Evolutionary conservation across 2,113 vertebrate species (phyloP).

Genomic region (Stegostoma tigrinum): DNA sequence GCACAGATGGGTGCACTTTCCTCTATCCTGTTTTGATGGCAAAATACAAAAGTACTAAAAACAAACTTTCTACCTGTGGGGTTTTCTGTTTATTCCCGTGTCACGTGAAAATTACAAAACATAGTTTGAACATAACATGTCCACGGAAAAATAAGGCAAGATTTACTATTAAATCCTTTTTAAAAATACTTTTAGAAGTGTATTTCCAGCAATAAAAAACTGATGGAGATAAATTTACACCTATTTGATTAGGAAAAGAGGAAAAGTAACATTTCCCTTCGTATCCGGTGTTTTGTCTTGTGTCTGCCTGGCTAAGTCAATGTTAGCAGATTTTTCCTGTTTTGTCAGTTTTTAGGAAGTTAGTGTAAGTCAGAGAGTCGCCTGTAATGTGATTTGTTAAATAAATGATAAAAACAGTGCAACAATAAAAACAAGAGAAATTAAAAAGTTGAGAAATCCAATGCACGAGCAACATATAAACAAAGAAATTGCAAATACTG

Average conservation of each 20-base stretch:
- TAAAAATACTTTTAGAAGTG: neutral
- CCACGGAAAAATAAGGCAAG: neutral
- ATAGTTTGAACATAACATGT: neutral
- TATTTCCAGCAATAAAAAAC: neutral
- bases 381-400: conserved; percentile 8
- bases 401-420: neutral
- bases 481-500: neutral
- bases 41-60: neutral
- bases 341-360: conserved; percentile 59
- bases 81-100: neutral
- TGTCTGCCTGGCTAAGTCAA: conserved; percentile 55
- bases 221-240: neutral
- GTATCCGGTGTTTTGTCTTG: conserved; percentile 61
- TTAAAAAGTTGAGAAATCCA: neutral
- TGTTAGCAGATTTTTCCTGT: conserved; percentile 84
- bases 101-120: neutral
- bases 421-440: neutral
- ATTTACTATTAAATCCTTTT: neutral
- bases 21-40: conserved; percentile 4
- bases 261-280: conserved; percentile 55
- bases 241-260: conserved; percentile 40
- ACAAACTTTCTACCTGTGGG: neutral
- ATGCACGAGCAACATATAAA: neutral
- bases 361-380: conserved; percentile 15
- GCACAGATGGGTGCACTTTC: conserved; percentile 23